phyloP scores from a whole-genome alignment of 2,113 vertebrate genomes.

The Heteronetta atricapilla region DNA sequence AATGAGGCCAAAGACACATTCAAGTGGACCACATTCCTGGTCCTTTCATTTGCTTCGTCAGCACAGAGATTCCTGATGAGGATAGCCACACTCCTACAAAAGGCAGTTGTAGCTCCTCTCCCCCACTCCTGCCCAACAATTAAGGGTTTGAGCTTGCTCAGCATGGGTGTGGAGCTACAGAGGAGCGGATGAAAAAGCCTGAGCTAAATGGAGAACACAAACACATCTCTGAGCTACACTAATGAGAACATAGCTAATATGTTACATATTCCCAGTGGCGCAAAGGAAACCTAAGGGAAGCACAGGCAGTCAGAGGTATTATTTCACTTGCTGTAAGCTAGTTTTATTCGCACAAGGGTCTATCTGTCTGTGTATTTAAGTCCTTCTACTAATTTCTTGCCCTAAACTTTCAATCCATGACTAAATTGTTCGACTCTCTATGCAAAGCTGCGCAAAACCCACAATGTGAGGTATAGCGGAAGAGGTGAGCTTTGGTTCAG shows the following conservation, averaged over 20 bases:
- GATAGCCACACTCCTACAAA: rapidly evolving
- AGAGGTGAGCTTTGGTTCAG: neutral
- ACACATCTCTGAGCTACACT: neutral
- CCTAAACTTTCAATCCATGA: neutral
- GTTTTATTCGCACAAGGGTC: neutral
- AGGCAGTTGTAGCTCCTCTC: neutral
- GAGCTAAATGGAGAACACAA: constrained; percentile 32
- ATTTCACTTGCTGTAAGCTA: constrained; percentile 22
- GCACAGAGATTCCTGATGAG: neutral
- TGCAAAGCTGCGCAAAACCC: neutral
- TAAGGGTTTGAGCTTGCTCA: neutral
- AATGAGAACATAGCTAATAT: constrained; percentile 46
- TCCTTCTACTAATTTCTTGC: neutral
- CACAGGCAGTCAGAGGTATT: neutral
- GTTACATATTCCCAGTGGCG: constrained; percentile 10
- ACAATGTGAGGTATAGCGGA: neutral
- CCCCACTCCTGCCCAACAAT: neutral
- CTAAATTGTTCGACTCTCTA: neutral
- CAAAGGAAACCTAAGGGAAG: constrained; percentile 5
- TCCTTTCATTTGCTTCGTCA: neutral
- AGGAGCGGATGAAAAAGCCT: neutral
- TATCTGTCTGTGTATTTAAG: neutral
- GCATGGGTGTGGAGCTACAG: neutral
- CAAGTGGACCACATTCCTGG: neutral
- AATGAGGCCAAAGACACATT: neutral